Conservation (phyloP, 1,140 invertebrate genomes). For the Mylabris phalerata region DNA sequence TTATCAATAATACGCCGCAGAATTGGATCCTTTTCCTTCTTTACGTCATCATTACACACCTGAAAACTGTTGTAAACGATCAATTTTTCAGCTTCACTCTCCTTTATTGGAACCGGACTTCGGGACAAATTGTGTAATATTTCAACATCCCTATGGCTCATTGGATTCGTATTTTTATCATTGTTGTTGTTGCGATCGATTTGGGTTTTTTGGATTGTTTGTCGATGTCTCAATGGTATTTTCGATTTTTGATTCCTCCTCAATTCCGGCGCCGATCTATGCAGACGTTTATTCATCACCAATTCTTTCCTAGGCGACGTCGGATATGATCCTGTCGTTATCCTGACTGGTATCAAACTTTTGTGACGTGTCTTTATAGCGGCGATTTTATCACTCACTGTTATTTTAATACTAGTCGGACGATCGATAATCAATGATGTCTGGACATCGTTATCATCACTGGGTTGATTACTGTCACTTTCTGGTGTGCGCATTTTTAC, state of each 20-base stretch:
- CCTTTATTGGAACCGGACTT: conserved; percentile 28
- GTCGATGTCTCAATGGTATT: conserved; percentile 3
- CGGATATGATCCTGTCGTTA: conserved; percentile 8
- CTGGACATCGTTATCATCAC: conserved; percentile 36
- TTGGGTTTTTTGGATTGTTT: background rate
- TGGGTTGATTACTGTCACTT: conserved; percentile 55
- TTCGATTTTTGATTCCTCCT: background rate
- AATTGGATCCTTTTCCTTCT: background rate
- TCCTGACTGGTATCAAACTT: conserved; percentile 12
- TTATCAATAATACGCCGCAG: background rate
- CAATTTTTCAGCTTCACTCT: background rate
- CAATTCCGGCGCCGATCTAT: conserved; percentile 15
- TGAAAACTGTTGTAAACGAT: conserved; percentile 23
- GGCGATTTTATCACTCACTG: conserved; percentile 22
- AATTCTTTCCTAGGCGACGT: conserved; percentile 6
- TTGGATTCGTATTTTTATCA: conserved; percentile 40
- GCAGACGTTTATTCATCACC: background rate
- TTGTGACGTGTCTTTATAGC: conserved; percentile 7
- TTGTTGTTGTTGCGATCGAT: conserved; percentile 12
- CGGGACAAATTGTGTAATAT: conserved; percentile 52
- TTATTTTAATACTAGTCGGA: conserved; percentile 22
- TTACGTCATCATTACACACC: conserved; percentile 12
- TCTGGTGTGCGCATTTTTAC: conserved; percentile 77
- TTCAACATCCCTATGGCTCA: conserved; percentile 52
- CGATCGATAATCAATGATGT: conserved; percentile 10